phyloP scores from a whole-genome alignment of 2,888 invertebrate genomes.

The Drosophila neoperkinsi region DNA sequence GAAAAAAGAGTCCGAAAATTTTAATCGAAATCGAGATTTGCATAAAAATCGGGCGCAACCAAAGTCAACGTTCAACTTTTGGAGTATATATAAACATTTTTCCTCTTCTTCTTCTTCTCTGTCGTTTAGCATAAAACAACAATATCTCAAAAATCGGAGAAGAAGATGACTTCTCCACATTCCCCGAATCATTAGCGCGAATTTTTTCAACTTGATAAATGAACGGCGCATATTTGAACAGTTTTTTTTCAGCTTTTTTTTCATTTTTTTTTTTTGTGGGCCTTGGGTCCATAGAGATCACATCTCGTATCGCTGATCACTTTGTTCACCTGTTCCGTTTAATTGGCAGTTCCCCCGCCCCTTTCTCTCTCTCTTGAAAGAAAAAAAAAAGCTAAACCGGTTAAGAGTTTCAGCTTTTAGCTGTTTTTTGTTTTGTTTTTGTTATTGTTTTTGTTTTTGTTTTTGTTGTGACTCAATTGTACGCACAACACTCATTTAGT shows the following conservation, averaged over 20 bases:
- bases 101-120: slow-evolving; percentile 24
- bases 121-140: slow-evolving; percentile 69
- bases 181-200: slow-evolving; percentile 67
- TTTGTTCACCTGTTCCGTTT: slow-evolving; percentile 76
- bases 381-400: neutral
- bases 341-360: slow-evolving; percentile 50
- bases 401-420: slow-evolving; percentile 5
- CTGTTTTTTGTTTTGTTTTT: slow-evolving; percentile 4
- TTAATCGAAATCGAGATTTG: slow-evolving; percentile 49
- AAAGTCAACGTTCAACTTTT: slow-evolving; percentile 6
- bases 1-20: slow-evolving; percentile 20
- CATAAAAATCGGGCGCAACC: slow-evolving; percentile 58
- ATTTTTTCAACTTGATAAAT: slow-evolving; percentile 58
- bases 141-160: slow-evolving; percentile 56
- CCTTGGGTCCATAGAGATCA: slow-evolving; percentile 21
- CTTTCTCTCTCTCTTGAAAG: neutral
- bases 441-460: neutral
- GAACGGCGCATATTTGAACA: slow-evolving; percentile 55
- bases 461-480: slow-evolving; percentile 62
- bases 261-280: neutral
- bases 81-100: neutral
- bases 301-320: slow-evolving; percentile 36
- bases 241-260: slow-evolving; percentile 27
- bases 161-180: slow-evolving; percentile 38
- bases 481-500: slow-evolving; percentile 67